A percentile compares a stretch with the other conserved stretches of the same genome.
Evolutionary conservation across 1,140 invertebrate species (phyloP).

Genomic region (Monomorium pharaonis): DNA sequence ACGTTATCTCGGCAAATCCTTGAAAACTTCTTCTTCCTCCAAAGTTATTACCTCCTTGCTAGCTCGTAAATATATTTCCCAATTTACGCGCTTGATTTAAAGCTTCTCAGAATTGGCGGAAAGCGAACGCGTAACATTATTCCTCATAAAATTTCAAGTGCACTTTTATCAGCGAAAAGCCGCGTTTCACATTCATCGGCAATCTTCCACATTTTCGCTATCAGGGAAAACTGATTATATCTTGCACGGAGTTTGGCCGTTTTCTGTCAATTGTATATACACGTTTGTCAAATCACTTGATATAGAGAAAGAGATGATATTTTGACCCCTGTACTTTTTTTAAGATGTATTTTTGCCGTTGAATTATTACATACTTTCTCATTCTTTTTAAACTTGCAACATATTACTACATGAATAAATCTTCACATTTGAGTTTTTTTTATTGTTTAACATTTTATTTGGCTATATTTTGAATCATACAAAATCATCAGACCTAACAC

Average conservation of each 20-base stretch:
- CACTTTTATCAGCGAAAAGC: background rate
- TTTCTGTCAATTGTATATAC: background rate
- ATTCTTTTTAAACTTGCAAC: too few relatives aligned
- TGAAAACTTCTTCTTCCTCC: background rate
- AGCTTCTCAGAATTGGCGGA: conserved; percentile 4
- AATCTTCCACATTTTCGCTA: background rate
- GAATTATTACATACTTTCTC: too few relatives aligned
- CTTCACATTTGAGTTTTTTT: too few relatives aligned
- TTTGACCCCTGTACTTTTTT: too few relatives aligned
- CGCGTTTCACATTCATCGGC: background rate
- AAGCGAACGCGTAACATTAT: conserved; percentile 9
- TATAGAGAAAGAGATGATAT: too few relatives aligned
- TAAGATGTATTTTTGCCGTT: too few relatives aligned
- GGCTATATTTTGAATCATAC: too few relatives aligned
- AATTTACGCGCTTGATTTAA: conserved; percentile 20
- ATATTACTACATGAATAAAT: too few relatives aligned
- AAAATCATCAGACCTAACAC: too few relatives aligned
- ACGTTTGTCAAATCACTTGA: background rate
- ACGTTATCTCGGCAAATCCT: conserved; percentile 14
- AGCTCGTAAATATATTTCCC: conserved; percentile 39
- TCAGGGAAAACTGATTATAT: background rate
- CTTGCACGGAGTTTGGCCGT: background rate
- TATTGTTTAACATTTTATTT: too few relatives aligned
- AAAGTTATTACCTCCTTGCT: conserved; percentile 32
- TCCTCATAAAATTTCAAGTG: conserved; percentile 21